phyloP scores from a whole-genome alignment of 2,113 vertebrate species.

The Orycteropus afer region DNA sequence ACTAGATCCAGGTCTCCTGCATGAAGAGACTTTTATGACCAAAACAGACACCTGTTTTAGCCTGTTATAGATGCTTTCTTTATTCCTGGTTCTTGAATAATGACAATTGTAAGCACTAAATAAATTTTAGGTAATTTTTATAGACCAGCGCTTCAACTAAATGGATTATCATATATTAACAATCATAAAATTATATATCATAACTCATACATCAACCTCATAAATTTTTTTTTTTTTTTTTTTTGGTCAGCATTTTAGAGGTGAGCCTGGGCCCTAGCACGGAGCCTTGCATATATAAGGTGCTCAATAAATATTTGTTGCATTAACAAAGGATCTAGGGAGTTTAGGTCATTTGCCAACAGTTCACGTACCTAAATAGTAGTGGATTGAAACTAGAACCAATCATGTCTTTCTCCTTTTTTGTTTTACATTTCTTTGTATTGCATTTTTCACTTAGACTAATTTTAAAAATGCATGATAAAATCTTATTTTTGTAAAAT shows the following conservation, averaged over 20 bases:
- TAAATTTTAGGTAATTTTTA: background rate
- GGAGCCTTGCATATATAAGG: background rate
- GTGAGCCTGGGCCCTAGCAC: background rate
- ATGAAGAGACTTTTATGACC: background rate
- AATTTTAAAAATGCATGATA: background rate
- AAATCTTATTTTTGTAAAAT: background rate
- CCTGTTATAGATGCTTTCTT: background rate
- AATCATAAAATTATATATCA: too few relatives aligned
- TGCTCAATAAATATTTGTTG: constrained; percentile 30
- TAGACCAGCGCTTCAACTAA: background rate
- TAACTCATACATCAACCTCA: too few relatives aligned
- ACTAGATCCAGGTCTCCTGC: background rate
- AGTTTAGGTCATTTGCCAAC: background rate
- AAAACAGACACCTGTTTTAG: background rate
- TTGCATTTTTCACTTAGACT: background rate
- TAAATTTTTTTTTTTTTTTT: background rate
- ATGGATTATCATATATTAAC: background rate
- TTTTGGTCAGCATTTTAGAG: constrained; percentile 21
- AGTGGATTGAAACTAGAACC: background rate
- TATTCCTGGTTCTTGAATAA: background rate
- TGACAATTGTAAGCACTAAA: background rate
- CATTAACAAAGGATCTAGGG: constrained; percentile 27
- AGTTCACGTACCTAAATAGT: background rate
- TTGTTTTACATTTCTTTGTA: background rate
- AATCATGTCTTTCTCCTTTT: background rate